Evolutionary conservation across 2,888 invertebrate genomes (phyloP), one percentile per base, ranked within the genome.

Genomic region (Drosophila cyrtoloma): DNA sequence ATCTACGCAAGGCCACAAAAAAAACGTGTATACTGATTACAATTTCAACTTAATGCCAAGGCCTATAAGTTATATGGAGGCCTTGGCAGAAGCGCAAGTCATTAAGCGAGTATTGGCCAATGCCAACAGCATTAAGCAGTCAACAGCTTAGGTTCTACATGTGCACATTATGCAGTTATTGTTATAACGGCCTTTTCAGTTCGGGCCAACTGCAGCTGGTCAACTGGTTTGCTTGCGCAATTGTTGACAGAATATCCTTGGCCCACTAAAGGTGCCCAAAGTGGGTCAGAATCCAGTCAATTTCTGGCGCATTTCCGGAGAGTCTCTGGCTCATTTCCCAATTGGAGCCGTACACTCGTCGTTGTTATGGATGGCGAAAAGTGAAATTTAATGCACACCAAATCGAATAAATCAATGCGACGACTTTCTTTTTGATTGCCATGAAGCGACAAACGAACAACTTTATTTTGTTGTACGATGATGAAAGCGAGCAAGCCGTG

Each of bases 401-500:
- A 64, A 77, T 73, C 80, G 62, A 75, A 80, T 67, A 70, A 81
- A 73, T 75, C 71, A 84, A 86, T 84, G 79, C 56, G 63, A 39
- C 62, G 57, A 76, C 84, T 85, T 86, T 88, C 88, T 83, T 75
- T 88, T 79, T 73, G 69, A 78, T 66, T 67, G 73, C 61, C 67
- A 60, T 53, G 76, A 63, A 53, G 56, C 47, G 65, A 39, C 62
- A 65, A 32, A 64, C 57, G 53, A 51, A 66, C 60, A 71, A 71
- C 50, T 65, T 26, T 26, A 47, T 47, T 16, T 47, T 28, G 16
- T 9, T 47, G 26, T 42, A 71, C 58, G 72, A 83, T 75, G 86
- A 83, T 77, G 86, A 83, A 81, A 79, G 79, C 53, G 52, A 64
- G 52, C 71, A 70, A 65, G 42, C 63, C 74, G 67, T 60, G 64